These are phyloP conservation scores for Globia sparganii DNA, from an alignment of 2,888 invertebrate species.

Conservation along the genomic window DNA sequence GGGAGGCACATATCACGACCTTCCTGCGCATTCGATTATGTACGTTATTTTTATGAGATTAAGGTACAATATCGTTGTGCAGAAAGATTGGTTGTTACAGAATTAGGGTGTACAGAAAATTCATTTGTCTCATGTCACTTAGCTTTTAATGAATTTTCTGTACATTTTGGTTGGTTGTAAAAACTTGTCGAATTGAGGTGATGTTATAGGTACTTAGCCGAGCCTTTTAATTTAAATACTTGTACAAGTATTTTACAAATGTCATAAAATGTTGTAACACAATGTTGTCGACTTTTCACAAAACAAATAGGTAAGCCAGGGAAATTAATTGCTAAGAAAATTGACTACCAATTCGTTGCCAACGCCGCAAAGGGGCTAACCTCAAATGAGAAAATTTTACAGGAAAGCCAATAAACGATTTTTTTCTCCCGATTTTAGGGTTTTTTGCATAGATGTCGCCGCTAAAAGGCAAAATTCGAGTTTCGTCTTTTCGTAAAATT, in stretches of 20 bases:
- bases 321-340: not conserved
- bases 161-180: slow-evolving; percentile 10
- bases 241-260: not conserved
- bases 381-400: too few relatives aligned
- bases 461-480: too few relatives aligned
- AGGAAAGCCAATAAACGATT: too few relatives aligned
- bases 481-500: too few relatives aligned
- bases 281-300: not conserved
- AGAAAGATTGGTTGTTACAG: slow-evolving; percentile 42
- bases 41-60: not conserved
- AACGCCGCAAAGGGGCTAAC: too few relatives aligned
- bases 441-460: too few relatives aligned
- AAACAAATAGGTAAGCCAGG: not conserved
- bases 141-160: slow-evolving; percentile 13
- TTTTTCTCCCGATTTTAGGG: too few relatives aligned
- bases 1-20: slow-evolving; percentile 60
- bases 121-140: slow-evolving; percentile 6
- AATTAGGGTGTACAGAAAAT: slow-evolving; percentile 21
- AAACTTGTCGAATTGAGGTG: slow-evolving; percentile 34
- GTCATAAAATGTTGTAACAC: not conserved
- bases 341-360: not conserved
- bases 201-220: not conserved
- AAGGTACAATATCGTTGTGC: slow-evolving; percentile 40
- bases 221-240: not conserved
- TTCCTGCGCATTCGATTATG: slow-evolving; percentile 40